phyloP scores from a whole-genome alignment of 2,797 vertebrate species.

The Rhynchotus rufescens region DNA sequence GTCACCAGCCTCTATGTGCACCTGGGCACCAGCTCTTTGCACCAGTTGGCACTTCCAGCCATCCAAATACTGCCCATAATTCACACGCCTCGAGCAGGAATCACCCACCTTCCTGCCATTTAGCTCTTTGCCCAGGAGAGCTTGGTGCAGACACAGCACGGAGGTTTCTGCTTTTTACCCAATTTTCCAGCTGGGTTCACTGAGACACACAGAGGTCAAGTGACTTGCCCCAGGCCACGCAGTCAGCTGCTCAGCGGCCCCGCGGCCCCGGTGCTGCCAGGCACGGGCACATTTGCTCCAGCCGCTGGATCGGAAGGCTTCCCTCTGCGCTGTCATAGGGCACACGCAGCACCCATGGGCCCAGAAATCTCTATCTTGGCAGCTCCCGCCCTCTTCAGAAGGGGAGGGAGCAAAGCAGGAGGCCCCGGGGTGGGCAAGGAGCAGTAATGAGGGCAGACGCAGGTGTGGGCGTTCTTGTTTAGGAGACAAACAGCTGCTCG shows the following conservation, averaged over 20 bases:
- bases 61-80: conserved; percentile 57
- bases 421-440: not conserved
- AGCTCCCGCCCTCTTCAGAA: not conserved
- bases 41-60: conserved; percentile 47
- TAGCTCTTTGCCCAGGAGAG: conserved; percentile 57
- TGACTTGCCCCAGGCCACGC: conserved; percentile 55
- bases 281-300: not conserved
- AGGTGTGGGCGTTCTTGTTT: conserved; percentile 60
- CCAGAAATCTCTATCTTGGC: not conserved
- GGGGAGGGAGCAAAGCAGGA: not conserved
- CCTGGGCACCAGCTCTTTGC: conserved; percentile 49
- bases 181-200: conserved; percentile 75
- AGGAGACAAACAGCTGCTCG: conserved; percentile 61
- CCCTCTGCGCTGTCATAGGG: not conserved
- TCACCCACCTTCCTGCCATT: conserved; percentile 50
- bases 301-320: accelerated
- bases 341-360: not conserved
- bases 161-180: conserved; percentile 73
- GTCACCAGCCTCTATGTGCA: not conserved
- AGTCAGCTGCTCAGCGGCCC: conserved; percentile 29
- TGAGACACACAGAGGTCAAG: conserved; percentile 56
- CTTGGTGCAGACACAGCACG: conserved; percentile 20
- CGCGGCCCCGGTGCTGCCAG: not conserved
- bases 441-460: not conserved
- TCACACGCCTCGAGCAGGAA: conserved; percentile 44